phyloP scores from a whole-genome alignment of 2,888 invertebrate species.

The Drosophila crucigera region DNA sequence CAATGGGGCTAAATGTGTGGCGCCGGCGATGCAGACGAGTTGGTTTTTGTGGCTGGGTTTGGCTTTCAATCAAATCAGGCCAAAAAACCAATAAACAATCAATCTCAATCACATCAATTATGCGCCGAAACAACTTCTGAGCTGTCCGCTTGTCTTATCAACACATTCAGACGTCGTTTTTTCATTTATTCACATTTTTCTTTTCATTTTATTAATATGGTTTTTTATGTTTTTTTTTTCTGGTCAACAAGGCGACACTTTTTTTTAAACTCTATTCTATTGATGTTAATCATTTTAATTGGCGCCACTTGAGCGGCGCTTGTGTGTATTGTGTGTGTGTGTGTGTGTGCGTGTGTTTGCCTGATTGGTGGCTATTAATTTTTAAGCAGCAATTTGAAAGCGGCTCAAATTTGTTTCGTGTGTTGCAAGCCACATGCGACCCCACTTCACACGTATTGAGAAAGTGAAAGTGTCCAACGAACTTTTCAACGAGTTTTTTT shows the following conservation, averaged over 20 bases:
- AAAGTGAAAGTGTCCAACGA: conserved; percentile 70
- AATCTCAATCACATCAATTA: conserved; percentile 81
- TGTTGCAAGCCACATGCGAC: conserved; percentile 57
- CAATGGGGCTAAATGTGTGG: conserved; percentile 57
- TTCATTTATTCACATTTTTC: conserved; percentile 33
- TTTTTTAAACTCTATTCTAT: conserved; percentile 51
- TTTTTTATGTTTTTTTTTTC: conserved; percentile 19
- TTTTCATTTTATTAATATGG: conserved; percentile 6
- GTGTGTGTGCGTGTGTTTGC: conserved; percentile 6
- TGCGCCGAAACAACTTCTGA: conserved; percentile 71
- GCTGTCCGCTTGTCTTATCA: conserved; percentile 66
- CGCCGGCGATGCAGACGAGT: conserved; percentile 50
- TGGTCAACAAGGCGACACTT: conserved; percentile 55
- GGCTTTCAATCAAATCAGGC: conserved; percentile 55
- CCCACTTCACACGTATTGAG: conserved; percentile 30
- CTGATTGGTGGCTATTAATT: conserved; percentile 68
- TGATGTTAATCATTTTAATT: conserved; percentile 79
- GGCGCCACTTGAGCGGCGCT: conserved; percentile 73
- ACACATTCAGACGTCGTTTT: conserved; percentile 5
- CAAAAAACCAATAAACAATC: conserved; percentile 71
- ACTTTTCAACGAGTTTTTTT: conserved; percentile 54
- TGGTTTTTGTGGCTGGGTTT: conserved; percentile 29
- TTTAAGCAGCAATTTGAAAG: conserved; percentile 73
- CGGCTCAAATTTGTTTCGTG: conserved; percentile 74
- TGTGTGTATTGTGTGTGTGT: conserved; percentile 4